Conservation (phyloP, 2,888 invertebrate genomes). For the Clivina fossor region DNA sequence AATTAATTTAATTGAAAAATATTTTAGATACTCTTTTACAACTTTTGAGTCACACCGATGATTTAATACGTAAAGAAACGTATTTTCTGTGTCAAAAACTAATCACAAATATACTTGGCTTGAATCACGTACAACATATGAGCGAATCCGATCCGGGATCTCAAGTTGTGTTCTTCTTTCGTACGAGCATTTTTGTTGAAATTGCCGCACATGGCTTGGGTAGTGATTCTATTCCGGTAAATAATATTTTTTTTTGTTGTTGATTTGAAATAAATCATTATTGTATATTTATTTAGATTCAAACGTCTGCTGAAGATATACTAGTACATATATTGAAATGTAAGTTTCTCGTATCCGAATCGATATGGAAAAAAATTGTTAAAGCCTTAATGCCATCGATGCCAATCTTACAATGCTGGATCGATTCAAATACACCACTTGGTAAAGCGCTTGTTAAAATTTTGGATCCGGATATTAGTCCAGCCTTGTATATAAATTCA, state of each 20-base stretch:
- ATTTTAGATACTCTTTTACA: slow-evolving; percentile 46
- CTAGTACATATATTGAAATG: slow-evolving; percentile 65
- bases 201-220: slow-evolving; percentile 65
- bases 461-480: slow-evolving; percentile 64
- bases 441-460: slow-evolving; percentile 66
- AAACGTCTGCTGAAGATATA: slow-evolving; percentile 61
- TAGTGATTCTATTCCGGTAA: slow-evolving; percentile 52
- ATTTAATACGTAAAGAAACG: slow-evolving; percentile 58
- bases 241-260: slow-evolving; percentile 6
- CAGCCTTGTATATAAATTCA: slow-evolving; percentile 59
- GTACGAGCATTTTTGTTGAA: slow-evolving; percentile 62
- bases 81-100: slow-evolving; percentile 59
- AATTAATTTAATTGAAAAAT: not conserved
- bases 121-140: slow-evolving; percentile 48
- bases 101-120: slow-evolving; percentile 59
- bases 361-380: slow-evolving; percentile 63
- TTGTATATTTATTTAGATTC: slow-evolving; percentile 55
- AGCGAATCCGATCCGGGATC: slow-evolving; percentile 53
- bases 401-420: slow-evolving; percentile 63
- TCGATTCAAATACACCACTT: slow-evolving; percentile 56
- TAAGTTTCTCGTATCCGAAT: slow-evolving; percentile 62
- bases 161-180: slow-evolving; percentile 59
- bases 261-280: slow-evolving; percentile 8
- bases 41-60: slow-evolving; percentile 61
- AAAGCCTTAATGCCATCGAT: slow-evolving; percentile 62